phyloP scores from a whole-genome alignment of 2,113 vertebrate species.

The Pelodiscus sinensis region DNA sequence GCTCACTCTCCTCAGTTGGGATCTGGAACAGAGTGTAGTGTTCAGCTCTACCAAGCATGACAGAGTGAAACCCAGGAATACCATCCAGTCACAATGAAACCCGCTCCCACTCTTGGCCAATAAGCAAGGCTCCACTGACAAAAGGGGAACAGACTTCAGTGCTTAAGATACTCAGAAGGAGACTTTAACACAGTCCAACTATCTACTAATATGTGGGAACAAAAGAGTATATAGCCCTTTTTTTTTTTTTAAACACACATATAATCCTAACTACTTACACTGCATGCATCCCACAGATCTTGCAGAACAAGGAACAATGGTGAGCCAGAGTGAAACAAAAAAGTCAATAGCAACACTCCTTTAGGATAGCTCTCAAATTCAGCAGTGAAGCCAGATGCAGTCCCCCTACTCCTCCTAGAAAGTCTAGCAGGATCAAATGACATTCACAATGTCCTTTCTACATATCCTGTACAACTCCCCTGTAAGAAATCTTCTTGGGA shows the following conservation, averaged over 20 bases:
- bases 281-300: not conserved
- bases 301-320: not conserved
- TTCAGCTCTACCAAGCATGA: conserved; percentile 50
- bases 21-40: conserved; percentile 15
- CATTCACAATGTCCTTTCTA: not conserved
- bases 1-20: conserved; percentile 21
- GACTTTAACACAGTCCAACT: not conserved
- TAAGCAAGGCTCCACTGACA: not conserved
- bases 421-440: not conserved
- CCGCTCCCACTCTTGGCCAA: conserved; percentile 14
- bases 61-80: conserved; percentile 12
- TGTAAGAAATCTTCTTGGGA: not conserved
- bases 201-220: not conserved
- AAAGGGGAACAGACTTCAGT: not conserved
- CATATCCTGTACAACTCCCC: not conserved
- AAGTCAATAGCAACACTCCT: not conserved
- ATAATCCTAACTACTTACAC: not conserved
- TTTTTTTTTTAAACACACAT: no score
- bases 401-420: not conserved
- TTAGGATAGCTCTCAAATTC: not conserved
- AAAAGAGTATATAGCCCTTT: rapidly evolving
- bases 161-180: not conserved
- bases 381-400: not conserved
- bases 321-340: not conserved
- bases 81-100: conserved; percentile 15